phyloP scores from a whole-genome alignment of 2,113 vertebrate species.

The Columba livia region DNA sequence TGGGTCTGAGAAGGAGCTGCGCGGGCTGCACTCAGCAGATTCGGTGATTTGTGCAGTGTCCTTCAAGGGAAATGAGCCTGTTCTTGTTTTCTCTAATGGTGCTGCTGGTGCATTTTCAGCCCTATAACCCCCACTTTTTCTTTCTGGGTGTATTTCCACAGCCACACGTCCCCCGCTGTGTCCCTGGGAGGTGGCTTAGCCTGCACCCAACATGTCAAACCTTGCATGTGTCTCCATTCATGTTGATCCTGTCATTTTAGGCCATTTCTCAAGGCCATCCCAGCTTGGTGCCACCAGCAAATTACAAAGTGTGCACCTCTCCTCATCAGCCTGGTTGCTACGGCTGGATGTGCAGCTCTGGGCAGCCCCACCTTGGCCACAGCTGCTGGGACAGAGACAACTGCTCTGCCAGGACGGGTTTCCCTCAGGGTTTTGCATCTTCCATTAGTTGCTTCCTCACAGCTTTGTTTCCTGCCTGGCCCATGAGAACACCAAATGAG shows the following conservation, averaged over 20 bases:
- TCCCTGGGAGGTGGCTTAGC: background rate
- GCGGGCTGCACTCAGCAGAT: accelerated
- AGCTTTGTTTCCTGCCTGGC: background rate
- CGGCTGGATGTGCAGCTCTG: accelerated
- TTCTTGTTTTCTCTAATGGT: background rate
- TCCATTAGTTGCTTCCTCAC: background rate
- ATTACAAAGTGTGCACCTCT: accelerated
- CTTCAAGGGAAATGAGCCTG: background rate
- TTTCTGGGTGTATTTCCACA: background rate
- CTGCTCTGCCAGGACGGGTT: accelerated
- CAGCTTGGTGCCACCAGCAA: background rate
- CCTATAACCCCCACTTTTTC: accelerated
- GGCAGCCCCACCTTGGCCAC: background rate
- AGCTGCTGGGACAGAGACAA: background rate
- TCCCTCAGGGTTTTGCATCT: background rate
- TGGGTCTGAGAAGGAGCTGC: background rate
- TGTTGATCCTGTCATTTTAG: background rate
- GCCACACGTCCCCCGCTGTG: accelerated
- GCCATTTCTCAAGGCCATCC: background rate
- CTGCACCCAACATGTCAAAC: background rate
- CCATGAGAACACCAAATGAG: background rate
- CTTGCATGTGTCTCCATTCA: background rate
- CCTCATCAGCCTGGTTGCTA: accelerated
- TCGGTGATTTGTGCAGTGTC: background rate
- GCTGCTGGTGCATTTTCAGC: background rate